Base-by-base conservation (phyloP, 2,888 invertebrate species). In the Lepidocyrtoides sp. region DNA sequence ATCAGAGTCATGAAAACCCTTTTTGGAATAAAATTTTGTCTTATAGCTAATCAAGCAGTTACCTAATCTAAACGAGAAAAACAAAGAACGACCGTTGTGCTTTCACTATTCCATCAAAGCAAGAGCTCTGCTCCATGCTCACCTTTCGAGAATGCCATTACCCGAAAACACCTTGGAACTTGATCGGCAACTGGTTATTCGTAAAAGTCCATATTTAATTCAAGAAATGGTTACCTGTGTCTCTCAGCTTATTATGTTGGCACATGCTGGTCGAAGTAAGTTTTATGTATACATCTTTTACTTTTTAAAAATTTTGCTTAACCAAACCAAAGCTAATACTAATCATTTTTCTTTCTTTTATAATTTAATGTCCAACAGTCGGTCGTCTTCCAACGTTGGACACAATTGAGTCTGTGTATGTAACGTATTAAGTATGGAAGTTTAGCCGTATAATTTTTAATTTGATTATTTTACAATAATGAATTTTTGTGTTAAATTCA, bases 141-240 rank as follows among this genome's bases (percentile, higher is more conserved):
- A 99, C 96, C 96, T 99, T 83, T 96, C 97, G n/a, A 97, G 99
- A 77, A 96, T 99, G 95, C 96, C 96, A 1, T 95, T 98, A 23
- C 98, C 97, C 94, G 96, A 96, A 0, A 96, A 97, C 81, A 98
- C 98, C 0, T 95, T 98, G 79, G 98, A 98, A 94, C 96, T 97
- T 95, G 98, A 99, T 96, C 96, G 98, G 60, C 97, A 97, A 94
- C 97, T 97, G 94, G 96, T 98, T 85, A 97, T 98, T 72, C 97
- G 97, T 94, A 98, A 99, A 95, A 98, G 98, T 95, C 99, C 99
- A 0, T 98, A 98, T 95, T 96, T 99, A 63, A 97, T 99, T 85
- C 98, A 99, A 94, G 99, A 99, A 96, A 99, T 99, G 98, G 98
- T 99, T 85, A 98, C 98, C 95, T 98, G 99, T 95, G 98, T 98